Evolutionary conservation across 2,797 vertebrate genomes (phyloP), one percentile per base, ranked within the genome.

Genomic region (Staurois parvus): DNA sequence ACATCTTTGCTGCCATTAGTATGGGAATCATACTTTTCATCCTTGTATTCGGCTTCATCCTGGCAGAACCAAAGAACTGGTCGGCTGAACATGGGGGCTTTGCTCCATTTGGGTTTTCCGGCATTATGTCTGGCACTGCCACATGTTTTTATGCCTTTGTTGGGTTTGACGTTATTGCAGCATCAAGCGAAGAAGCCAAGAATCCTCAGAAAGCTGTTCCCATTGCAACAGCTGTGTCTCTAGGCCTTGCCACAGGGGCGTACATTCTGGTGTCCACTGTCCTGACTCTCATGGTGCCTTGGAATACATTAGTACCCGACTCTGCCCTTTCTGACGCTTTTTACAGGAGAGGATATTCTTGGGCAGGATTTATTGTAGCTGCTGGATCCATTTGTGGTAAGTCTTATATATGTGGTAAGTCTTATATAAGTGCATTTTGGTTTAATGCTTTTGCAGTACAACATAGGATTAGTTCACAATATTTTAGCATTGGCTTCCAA

Each of bases 71-170:
- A 0, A 93, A 86, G 87, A 99, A 99, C 89, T 99, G 97, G 97
- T 94, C 97, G 21, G 59, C 92, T 4, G 92, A 91, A 26, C 95
- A 97, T 88, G 98, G 98, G 0, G 98, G 98, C 5, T 99, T 99
- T 12, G 95, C 96, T 2, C 98, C 98, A 0, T 98, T 92, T 0
- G 97, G 98, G 12, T 70, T 98, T 30, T 99, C 98, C 0, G 98
- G 98, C 21, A 92, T 99, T 90, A 92, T 99, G 92, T 94, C 97
- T 0, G 98, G 98, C 89, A 97, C 98, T 0, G 98, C 98, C 80
- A 98, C 97, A 0, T 99, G 98, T 89, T 99, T 99, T 91, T 99
- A 97, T 0, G 97, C 98, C 1, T 99, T 99, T 0, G 97, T 99
- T 76, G 98, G 98, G 76, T 99, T 99, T 0, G 98, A 99, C 0